A percentile compares a stretch with the other conserved stretches of the same genome.
Conservation (phyloP, 2,797 vertebrate species). For the Premnoplex brunnescens region DNA sequence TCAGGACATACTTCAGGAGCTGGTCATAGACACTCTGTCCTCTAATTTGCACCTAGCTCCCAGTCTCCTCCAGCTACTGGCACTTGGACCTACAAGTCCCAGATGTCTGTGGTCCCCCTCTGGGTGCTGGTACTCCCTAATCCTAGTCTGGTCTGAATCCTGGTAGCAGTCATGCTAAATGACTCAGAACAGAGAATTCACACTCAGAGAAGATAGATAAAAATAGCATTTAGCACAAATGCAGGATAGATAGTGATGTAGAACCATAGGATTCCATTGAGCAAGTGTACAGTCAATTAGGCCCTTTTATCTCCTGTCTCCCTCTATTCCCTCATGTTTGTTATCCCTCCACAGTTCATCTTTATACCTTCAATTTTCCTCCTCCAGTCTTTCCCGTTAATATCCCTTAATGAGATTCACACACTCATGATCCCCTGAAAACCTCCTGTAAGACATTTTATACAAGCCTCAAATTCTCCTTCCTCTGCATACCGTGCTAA, state of each 20-base stretch:
- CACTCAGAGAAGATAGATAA: not conserved
- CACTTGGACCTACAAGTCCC: fast-evolving
- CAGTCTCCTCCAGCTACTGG: not conserved
- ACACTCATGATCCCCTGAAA: not conserved
- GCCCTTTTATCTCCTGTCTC: not conserved
- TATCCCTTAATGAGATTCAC: not conserved
- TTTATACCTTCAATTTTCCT: not conserved
- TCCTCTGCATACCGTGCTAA: not conserved
- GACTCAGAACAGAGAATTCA: not conserved
- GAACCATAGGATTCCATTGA: not conserved
- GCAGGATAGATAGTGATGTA: not conserved
- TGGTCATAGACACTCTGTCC: not conserved
- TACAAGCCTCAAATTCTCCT: not conserved
- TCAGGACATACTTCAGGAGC: not conserved
- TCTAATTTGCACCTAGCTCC: not conserved
- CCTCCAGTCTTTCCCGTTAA: not conserved
- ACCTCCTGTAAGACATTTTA: fast-evolving
- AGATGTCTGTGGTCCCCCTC: not conserved
- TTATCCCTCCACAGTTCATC: not conserved
- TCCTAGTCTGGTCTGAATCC: not conserved
- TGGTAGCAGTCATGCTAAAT: not conserved
- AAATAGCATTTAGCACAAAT: not conserved
- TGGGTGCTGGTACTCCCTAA: not conserved
- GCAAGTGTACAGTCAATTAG: not conserved
- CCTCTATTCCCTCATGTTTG: not conserved